Percentiles rank a stretch among this genome's conserved stretches.
These are phyloP conservation scores for Xestoiulus laeticollis DNA, from an alignment of 2,888 invertebrate genomes.

Conservation along the genomic window DNA sequence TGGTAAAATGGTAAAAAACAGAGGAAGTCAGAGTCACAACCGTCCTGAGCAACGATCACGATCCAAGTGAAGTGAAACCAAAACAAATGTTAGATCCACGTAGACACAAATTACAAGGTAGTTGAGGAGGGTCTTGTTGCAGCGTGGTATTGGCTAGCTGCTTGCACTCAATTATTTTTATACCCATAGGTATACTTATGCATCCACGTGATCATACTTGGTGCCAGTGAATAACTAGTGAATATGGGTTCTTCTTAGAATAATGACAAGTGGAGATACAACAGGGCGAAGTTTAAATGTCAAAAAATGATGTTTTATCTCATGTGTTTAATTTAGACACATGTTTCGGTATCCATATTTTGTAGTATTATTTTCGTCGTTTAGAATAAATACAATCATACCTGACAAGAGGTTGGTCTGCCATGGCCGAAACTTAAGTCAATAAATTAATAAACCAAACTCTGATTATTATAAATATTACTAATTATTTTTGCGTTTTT, in stretches of 20 bases:
- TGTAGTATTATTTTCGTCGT: not conserved
- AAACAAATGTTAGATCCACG: conserved; percentile 21
- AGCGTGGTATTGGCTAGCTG: conserved; percentile 30
- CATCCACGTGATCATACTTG: not conserved
- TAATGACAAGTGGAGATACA: not conserved
- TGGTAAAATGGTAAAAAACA: not conserved
- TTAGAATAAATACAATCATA: not conserved
- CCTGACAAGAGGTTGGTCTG: not conserved
- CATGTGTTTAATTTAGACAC: not conserved
- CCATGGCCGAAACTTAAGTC: not conserved
- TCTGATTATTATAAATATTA: too few species aligned
- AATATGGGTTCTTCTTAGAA: not conserved
- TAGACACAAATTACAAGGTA: conserved; percentile 35
- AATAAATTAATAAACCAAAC: too few species aligned
- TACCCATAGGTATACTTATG: not conserved
- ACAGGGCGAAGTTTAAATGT: not conserved
- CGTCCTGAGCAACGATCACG: not conserved
- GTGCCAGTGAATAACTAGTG: not conserved
- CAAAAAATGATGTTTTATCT: not conserved
- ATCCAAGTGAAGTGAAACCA: conserved; percentile 39
- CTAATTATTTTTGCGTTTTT: too few species aligned
- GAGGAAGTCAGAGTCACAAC: not conserved
- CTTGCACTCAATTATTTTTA: conserved; percentile 3
- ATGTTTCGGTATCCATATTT: not conserved
- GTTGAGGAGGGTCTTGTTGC: not conserved